phyloP scores from a whole-genome alignment of 30 jellyfish, hydroid and myxozoan species.

The Phacellophora camtschatica region DNA sequence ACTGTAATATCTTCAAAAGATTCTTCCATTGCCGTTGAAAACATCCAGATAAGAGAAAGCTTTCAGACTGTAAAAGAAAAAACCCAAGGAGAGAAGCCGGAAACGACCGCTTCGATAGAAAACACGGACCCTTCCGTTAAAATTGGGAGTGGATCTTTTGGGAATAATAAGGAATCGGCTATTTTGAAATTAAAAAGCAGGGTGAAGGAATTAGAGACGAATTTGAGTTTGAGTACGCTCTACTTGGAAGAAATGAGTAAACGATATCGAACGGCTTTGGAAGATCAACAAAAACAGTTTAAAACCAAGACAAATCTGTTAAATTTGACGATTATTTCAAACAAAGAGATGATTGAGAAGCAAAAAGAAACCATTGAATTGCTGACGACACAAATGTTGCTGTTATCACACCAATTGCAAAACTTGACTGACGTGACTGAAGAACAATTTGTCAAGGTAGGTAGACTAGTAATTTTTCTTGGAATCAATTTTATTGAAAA shows the following conservation, averaged over 20 bases:
- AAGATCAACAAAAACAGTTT: conserved; percentile 85
- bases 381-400: conserved; percentile 47
- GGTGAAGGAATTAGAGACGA: conserved; percentile 84
- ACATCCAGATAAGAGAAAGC: background rate
- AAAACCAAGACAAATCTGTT: conserved; percentile 50
- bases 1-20: background rate
- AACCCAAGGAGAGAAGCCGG: background rate
- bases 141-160: conserved; percentile 67
- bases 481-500: too few species aligned
- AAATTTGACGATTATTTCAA: conserved; percentile 37
- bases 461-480: too few species aligned
- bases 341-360: conserved; percentile 20
- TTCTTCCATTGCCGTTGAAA: background rate
- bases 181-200: conserved; percentile 80
- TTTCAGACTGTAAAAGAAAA: background rate
- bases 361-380: conserved; percentile 44
- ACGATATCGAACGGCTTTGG: conserved; percentile 90
- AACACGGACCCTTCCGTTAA: conserved; percentile 10
- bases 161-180: conserved; percentile 95
- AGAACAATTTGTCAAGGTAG: conserved; percentile 59
- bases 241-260: conserved; percentile 96
- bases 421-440: conserved; percentile 52
- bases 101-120: background rate
- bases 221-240: conserved; percentile 86
- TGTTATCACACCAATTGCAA: conserved; percentile 20